Conservation (phyloP, 2,888 invertebrate species). For the Diachrysia chrysitis region DNA sequence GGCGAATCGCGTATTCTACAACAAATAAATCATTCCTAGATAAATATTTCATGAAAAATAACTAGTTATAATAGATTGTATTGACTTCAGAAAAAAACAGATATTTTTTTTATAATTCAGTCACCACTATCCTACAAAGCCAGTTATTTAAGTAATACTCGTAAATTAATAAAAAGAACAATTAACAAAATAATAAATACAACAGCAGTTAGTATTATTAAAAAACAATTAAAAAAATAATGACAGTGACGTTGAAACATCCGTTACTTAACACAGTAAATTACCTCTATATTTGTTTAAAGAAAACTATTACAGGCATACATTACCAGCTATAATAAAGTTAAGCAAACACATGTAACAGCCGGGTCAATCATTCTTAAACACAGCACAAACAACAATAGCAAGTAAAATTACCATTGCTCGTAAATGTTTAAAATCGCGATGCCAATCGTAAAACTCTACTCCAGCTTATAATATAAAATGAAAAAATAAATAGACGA, state of each 20-base stretch:
- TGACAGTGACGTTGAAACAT: not conserved
- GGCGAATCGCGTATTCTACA: no score
- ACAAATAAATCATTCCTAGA: no score
- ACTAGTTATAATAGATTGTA: no score
- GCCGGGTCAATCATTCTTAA: conserved; percentile 15
- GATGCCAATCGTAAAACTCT: conserved; percentile 76
- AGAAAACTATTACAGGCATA: not conserved
- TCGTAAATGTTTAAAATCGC: conserved; percentile 74
- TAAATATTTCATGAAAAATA: no score
- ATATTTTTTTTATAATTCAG: no score
- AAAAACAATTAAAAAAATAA: not conserved
- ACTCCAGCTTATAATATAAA: conserved; percentile 78
- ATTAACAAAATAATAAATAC: not conserved
- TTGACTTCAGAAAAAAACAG: no score
- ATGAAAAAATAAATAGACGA: conserved; percentile 76
- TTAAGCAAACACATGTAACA: not conserved
- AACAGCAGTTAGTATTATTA: not conserved
- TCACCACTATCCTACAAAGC: no score
- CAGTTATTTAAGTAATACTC: no score
- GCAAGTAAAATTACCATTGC: conserved; percentile 67
- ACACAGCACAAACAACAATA: conserved; percentile 60
- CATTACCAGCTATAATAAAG: conserved; percentile 9
- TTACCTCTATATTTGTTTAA: conserved; percentile 6
- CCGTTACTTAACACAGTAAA: not conserved
- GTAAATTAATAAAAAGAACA: no score